A percentile compares a stretch with the other conserved stretches of the same genome.
Conservation (phyloP, 1,140 invertebrate genomes). For the Rhopalosiphum padi region DNA sequence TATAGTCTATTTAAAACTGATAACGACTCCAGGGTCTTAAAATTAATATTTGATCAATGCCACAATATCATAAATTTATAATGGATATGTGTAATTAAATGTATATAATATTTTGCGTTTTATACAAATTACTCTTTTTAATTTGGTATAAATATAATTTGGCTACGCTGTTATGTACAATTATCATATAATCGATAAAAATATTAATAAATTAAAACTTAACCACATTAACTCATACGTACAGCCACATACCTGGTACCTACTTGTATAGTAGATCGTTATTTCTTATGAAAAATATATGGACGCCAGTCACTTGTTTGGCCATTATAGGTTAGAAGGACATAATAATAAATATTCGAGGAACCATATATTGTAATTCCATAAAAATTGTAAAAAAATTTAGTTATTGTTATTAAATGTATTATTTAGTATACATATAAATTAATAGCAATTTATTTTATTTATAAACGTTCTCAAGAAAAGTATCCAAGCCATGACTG, state of each 20-base stretch:
- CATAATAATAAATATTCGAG: background rate
- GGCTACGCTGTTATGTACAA: background rate
- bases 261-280: background rate
- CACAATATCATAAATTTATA: background rate
- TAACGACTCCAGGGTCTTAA: slow-evolving; percentile 5
- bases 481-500: background rate
- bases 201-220: background rate
- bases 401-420: background rate
- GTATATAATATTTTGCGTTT: background rate
- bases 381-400: background rate
- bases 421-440: background rate
- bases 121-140: background rate
- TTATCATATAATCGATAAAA: background rate
- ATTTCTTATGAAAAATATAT: slow-evolving; percentile 2
- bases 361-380: background rate
- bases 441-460: background rate
- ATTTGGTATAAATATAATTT: background rate
- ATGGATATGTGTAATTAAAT: background rate
- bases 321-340: background rate
- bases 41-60: background rate
- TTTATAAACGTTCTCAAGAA: background rate
- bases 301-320: background rate
- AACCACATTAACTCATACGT: background rate
- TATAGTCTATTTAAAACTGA: background rate
- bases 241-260: background rate